A percentile compares a stretch with the other conserved stretches of the same genome.
Evolutionary conservation across 2,888 invertebrate genomes (phyloP).

Genomic region (Melipona bicolor): DNA sequence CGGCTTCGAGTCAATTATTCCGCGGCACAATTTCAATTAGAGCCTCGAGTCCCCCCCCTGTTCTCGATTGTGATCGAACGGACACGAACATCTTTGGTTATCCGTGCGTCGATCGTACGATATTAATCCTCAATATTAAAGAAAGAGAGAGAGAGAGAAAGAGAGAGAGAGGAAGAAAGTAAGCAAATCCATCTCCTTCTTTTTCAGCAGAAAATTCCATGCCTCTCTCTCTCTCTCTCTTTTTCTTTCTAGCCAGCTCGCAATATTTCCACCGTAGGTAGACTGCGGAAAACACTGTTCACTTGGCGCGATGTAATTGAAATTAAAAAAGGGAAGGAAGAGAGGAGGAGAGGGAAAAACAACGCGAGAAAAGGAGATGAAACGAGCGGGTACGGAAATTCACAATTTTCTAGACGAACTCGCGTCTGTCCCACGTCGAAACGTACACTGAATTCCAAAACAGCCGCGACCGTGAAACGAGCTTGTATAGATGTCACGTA

Average conservation of each 20-base stretch:
- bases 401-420: conserved; percentile 12
- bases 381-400: conserved; percentile 1
- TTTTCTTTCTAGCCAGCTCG: neutral
- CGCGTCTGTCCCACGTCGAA: neutral
- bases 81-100: neutral
- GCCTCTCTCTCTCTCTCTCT: too few relatives aligned
- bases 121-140: neutral
- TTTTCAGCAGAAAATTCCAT: neutral
- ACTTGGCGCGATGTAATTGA: conserved; percentile 11
- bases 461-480: conserved; percentile 8
- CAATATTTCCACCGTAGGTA: neutral
- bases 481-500: neutral
- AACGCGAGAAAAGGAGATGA: neutral
- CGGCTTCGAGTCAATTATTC: conserved; percentile 26
- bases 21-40: conserved; percentile 37
- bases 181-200: neutral
- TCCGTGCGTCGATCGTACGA: neutral
- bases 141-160: neutral
- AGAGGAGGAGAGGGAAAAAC: neutral
- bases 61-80: neutral
- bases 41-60: neutral
- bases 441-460: conserved; percentile 14
- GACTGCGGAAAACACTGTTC: neutral
- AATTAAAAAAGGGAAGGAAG: neutral
- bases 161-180: neutral